Conservation (phyloP, 1,140 invertebrate genomes). For the Lepidostoma basale region DNA sequence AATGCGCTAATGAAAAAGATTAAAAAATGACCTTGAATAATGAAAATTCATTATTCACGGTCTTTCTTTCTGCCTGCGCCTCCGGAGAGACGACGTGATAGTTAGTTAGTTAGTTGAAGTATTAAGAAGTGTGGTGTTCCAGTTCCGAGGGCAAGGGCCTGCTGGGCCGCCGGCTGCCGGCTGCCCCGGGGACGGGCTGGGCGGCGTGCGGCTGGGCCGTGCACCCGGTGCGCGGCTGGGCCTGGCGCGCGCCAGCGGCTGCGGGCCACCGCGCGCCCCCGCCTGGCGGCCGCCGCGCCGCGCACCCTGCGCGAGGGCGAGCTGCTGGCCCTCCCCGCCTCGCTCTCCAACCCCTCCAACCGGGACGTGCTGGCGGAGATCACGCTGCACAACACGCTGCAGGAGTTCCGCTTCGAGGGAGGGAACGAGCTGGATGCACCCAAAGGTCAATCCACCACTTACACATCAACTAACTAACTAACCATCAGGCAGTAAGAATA, state of each 20-base stretch:
- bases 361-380: constrained; percentile 79
- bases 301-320: constrained; percentile 91
- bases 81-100: no score
- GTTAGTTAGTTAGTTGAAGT: no score
- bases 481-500: no score
- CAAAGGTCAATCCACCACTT: constrained; percentile 5
- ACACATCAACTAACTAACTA: no score
- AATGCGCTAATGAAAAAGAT: neutral
- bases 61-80: no score
- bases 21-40: no score
- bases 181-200: constrained; percentile 88
- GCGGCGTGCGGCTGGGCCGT: constrained; percentile 91
- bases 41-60: neutral
- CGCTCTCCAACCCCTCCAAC: constrained; percentile 81
- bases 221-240: constrained; percentile 81
- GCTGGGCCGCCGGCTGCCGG: constrained; percentile 31
- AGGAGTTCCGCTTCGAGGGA: constrained; percentile 80
- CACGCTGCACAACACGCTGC: constrained; percentile 80
- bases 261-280: neutral
- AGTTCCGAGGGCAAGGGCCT: constrained; percentile 35
- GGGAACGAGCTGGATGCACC: constrained; percentile 61
- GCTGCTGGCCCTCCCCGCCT: constrained; percentile 85
- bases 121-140: constrained; percentile 9
- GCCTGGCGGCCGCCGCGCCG: constrained; percentile 73
- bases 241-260: constrained; percentile 63